These are phyloP conservation scores for Sula dactylatra DNA, from an alignment of 2,113 vertebrate species.

Conservation along the genomic window DNA sequence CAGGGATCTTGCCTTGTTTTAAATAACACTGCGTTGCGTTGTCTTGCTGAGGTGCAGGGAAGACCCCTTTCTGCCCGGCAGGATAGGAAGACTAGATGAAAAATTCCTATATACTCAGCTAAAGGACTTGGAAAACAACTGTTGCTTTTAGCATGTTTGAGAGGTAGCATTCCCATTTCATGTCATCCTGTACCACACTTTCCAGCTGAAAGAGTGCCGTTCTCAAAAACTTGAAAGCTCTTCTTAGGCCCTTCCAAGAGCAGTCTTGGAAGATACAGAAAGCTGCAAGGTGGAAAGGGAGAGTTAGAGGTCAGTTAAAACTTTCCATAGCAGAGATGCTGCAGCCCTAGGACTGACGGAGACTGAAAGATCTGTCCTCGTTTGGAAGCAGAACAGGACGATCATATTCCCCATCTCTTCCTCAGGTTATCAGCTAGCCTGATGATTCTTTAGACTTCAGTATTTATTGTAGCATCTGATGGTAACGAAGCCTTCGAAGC, in stretches of 20 bases:
- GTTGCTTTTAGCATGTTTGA: background rate
- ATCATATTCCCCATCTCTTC: background rate
- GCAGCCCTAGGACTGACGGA: background rate
- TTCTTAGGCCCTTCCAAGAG: background rate
- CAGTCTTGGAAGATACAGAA: background rate
- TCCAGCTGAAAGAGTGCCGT: background rate
- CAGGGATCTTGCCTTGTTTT: background rate
- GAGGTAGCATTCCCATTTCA: background rate
- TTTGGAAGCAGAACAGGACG: background rate
- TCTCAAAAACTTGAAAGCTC: background rate
- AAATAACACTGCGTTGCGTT: background rate
- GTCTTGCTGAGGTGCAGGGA: background rate
- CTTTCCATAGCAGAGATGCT: background rate
- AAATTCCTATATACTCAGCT: background rate
- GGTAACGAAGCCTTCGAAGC: background rate
- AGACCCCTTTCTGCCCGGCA: background rate
- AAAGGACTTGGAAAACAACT: background rate
- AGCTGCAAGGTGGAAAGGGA: background rate
- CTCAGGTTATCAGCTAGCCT: background rate
- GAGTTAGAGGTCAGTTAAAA: background rate
- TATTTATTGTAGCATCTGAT: background rate
- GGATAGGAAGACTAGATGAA: background rate
- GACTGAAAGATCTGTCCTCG: background rate
- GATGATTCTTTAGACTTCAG: background rate
- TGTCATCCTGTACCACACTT: background rate